Conservation (phyloP, 2,888 invertebrate genomes). For the Dasysyrphus albostriatus region DNA sequence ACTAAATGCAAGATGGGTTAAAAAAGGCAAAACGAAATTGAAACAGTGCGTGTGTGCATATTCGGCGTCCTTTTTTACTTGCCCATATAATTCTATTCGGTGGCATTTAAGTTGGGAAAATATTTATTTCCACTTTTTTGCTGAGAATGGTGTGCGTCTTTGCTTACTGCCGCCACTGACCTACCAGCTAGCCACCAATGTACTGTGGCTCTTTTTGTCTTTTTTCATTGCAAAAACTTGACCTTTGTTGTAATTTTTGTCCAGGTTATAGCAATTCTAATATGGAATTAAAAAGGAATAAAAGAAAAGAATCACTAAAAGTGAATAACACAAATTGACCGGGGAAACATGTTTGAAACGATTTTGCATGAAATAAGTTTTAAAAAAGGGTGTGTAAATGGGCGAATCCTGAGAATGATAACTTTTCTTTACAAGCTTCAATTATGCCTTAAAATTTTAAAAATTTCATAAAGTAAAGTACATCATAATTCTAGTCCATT, state of each 20-base stretch:
- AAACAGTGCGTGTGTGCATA: conserved; percentile 57
- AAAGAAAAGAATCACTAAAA: neutral
- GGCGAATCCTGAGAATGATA: neutral
- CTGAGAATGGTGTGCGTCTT: neutral
- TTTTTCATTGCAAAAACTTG: neutral
- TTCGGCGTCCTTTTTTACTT: conserved; percentile 58
- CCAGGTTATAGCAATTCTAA: too few relatives aligned
- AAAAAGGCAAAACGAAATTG: conserved; percentile 34
- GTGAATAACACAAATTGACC: too few relatives aligned
- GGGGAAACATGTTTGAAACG: too few relatives aligned
- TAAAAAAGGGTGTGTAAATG: too few relatives aligned
- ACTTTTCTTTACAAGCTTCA: too few relatives aligned
- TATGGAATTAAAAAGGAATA: neutral
- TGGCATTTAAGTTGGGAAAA: conserved; percentile 68
- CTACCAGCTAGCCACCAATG: neutral
- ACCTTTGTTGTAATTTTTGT: too few relatives aligned
- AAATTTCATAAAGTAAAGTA: neutral
- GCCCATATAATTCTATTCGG: conserved; percentile 46
- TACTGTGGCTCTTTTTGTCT: neutral
- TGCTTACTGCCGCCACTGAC: neutral
- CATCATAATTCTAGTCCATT: neutral
- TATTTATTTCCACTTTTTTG: conserved; percentile 57
- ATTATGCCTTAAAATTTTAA: neutral
- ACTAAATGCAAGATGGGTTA: conserved; percentile 1
- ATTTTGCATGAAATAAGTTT: too few relatives aligned